Evolutionary conservation across 2,797 vertebrate genomes (phyloP).

Genomic region (Sardinella longiceps): DNA sequence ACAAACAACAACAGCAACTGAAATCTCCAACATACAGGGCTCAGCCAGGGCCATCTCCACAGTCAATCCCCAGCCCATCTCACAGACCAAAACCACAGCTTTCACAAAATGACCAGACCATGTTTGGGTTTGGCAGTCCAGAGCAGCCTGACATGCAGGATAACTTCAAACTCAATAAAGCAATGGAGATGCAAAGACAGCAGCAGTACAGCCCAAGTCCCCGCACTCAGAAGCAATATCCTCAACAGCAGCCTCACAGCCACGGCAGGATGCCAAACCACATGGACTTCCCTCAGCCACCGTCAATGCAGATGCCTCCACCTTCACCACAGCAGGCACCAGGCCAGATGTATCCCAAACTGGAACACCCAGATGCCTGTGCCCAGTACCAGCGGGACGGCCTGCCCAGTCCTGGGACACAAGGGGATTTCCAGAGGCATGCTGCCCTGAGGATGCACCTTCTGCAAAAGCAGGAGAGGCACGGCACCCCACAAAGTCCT

Average conservation of each 20-base stretch:
- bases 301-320: slow-evolving; percentile 68
- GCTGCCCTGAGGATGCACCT: slow-evolving; percentile 89
- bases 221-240: slow-evolving; percentile 76
- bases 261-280: slow-evolving; percentile 67
- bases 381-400: slow-evolving; percentile 71
- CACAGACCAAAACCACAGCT: slow-evolving; percentile 66
- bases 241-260: slow-evolving; percentile 69
- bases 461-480: slow-evolving; percentile 87
- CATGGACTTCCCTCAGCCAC: slow-evolving; percentile 65
- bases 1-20: slow-evolving; percentile 38
- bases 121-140: slow-evolving; percentile 66
- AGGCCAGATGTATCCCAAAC: slow-evolving; percentile 68
- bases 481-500: slow-evolving; percentile 75
- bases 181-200: slow-evolving; percentile 46
- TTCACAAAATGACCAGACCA: slow-evolving; percentile 67
- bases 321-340: slow-evolving; percentile 73
- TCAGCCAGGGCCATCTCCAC: slow-evolving; percentile 58
- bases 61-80: slow-evolving; percentile 58
- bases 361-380: slow-evolving; percentile 68
- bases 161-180: slow-evolving; percentile 57
- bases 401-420: slow-evolving; percentile 68
- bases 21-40: slow-evolving; percentile 41
- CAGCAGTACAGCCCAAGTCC: slow-evolving; percentile 76
- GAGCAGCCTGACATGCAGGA: slow-evolving; percentile 50
- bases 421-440: slow-evolving; percentile 83